Evolutionary conservation across 2,888 invertebrate genomes (phyloP).

Genomic region (Aplocera efformata): DNA sequence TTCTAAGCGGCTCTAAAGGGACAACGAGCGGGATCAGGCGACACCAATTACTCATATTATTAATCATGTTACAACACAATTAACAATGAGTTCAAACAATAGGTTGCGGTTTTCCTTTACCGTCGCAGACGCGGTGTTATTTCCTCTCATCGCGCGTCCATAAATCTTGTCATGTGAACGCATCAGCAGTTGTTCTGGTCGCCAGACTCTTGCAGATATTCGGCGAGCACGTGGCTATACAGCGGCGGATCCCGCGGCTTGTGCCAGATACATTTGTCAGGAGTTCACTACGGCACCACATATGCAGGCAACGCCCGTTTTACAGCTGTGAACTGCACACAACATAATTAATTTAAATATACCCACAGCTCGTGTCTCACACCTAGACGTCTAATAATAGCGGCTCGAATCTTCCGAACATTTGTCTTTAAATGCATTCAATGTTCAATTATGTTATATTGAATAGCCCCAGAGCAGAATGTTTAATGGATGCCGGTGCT

Average conservation of each 20-base stretch:
- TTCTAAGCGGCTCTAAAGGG: slow-evolving; percentile 9
- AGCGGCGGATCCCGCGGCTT: slow-evolving; percentile 7
- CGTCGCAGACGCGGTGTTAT: slow-evolving; percentile 4
- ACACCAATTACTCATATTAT: slow-evolving; percentile 11
- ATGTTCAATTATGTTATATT: slow-evolving; percentile 16
- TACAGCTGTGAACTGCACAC: slow-evolving; percentile 21
- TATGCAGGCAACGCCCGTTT: slow-evolving; percentile 21
- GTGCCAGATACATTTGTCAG: slow-evolving; percentile 22
- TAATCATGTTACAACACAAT: too few relatives aligned
- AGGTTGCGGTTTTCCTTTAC: slow-evolving; percentile 24
- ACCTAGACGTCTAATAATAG: slow-evolving; percentile 36
- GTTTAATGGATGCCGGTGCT: slow-evolving; percentile 9
- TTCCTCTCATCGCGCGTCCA: slow-evolving; percentile 3
- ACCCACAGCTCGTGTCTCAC: slow-evolving; percentile 32
- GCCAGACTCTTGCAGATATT: not conserved
- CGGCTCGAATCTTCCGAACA: slow-evolving; percentile 23
- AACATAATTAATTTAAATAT: slow-evolving; percentile 38
- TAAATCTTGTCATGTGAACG: not conserved
- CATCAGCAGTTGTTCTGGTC: not conserved
- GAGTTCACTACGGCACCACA: slow-evolving; percentile 17
- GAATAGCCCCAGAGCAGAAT: slow-evolving; percentile 6
- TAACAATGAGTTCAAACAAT: too few relatives aligned
- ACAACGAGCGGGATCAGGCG: slow-evolving; percentile 4
- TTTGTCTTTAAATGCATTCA: slow-evolving; percentile 29
- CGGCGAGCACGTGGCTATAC: slow-evolving; percentile 7